Base-by-base conservation (phyloP, 2,888 invertebrate species). In the Polydrusus pterygomalis region DNA sequence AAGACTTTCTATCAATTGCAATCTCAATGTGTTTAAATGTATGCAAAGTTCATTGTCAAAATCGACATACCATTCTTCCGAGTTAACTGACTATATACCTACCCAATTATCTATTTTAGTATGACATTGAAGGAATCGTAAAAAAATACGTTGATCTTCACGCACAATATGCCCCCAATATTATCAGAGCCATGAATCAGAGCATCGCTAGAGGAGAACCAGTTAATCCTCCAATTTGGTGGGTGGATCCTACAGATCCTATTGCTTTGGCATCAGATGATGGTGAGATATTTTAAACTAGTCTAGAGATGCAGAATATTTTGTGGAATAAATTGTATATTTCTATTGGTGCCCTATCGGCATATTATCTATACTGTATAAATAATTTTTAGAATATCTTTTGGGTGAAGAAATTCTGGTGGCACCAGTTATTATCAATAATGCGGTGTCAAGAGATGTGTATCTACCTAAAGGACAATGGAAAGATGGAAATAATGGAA, bases 201-300 rank as follows among this genome's bases (percentile, higher is more conserved):
- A 89, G 92, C 0, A 90, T 92, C 0, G 80, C 82, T 2, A 88
- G 90, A 1, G 95, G 95, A 11, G 89, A 90, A 2, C 96, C 95
- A 0, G 91, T 96, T 13, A 95, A 95, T 87, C 89, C 93, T 2
- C 96, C 96, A 0, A 89, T 96, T 49, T 97, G 96, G 96, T 96
- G 96, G 96, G 84, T 93, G 0, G 93, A 92, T 81, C 95, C 96
- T 0, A 86, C 84, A 0, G 93, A 96, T 82, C 82, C 85, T n/a
- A 89, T 89, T 15, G 93, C 95, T 0, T 88, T 90, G n/a, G 83
- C 85, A 58, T 89, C 90, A 70, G 89, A 89, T 86, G 91, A 92
- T 81, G 90, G 92, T 92, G 86, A 60, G 38, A 58, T 17, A 67
- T 0, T 15, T 58, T 25, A 25, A 25, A 25, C 1, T 3, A 25